Evolutionary conservation across 2,797 vertebrate species (phyloP).

Genomic region (Spinibarbus caldwelli): DNA sequence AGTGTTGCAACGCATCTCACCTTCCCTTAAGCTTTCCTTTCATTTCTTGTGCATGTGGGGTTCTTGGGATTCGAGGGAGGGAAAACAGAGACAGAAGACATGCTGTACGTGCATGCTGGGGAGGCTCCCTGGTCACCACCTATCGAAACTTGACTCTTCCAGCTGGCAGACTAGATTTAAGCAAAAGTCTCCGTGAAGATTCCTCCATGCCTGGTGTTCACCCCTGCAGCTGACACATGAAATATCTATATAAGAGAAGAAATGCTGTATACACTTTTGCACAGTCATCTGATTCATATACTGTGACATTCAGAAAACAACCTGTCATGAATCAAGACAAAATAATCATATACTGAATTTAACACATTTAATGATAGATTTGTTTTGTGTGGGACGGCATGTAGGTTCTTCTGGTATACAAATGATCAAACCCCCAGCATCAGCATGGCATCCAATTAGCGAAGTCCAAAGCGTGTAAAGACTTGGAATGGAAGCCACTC

Average conservation of each 20-base stretch:
- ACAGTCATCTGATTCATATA: neutral
- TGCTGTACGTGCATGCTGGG: slow-evolving; percentile 2
- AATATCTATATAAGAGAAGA: neutral
- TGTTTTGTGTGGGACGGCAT: neutral
- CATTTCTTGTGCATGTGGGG: neutral
- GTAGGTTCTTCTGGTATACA: neutral
- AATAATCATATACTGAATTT: neutral
- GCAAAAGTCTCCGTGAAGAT: too few species aligned
- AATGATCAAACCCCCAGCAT: neutral
- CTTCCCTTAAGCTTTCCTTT: slow-evolving; percentile 5
- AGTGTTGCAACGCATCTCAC: neutral
- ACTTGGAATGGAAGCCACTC: neutral
- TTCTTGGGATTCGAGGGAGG: neutral
- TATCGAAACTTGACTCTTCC: slow-evolving; percentile 27
- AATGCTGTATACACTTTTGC: neutral
- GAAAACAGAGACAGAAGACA: neutral
- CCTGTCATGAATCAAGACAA: neutral
- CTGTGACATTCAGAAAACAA: neutral
- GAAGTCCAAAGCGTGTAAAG: neutral
- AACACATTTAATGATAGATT: neutral
- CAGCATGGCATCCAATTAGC: neutral
- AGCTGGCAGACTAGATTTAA: slow-evolving; percentile 29
- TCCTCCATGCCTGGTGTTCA: slow-evolving; percentile 15
- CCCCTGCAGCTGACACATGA: neutral
- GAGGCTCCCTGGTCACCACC: slow-evolving; percentile 7